phyloP scores from a whole-genome alignment of 2,797 vertebrate genomes.

The Esox lucius region DNA sequence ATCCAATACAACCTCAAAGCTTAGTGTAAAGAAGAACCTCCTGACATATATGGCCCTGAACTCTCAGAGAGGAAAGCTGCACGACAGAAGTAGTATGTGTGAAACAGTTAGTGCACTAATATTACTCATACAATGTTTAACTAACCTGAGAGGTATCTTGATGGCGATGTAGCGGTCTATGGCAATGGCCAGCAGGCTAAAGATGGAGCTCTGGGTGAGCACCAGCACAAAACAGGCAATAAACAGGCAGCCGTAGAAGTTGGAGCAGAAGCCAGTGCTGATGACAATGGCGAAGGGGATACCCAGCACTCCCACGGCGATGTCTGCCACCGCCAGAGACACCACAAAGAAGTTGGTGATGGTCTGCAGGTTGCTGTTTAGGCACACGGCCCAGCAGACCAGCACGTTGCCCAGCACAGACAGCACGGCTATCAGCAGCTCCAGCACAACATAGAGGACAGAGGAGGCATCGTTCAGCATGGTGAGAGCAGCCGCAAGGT shows the following conservation, averaged over 20 bases:
- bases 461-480: constrained; percentile 71
- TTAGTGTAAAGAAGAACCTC: no score
- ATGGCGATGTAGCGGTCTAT: constrained; percentile 95
- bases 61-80: not conserved
- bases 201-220: constrained; percentile 96
- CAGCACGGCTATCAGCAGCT: constrained; percentile 88
- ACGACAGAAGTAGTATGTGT: not conserved
- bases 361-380: constrained; percentile 94
- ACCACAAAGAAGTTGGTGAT: constrained; percentile 97
- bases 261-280: constrained; percentile 93
- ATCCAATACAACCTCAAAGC: not conserved
- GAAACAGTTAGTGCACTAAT: not conserved
- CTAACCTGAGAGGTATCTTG: constrained; percentile 92
- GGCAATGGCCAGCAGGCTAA: constrained; percentile 94
- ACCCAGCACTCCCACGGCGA: constrained; percentile 91
- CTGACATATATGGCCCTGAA: not conserved
- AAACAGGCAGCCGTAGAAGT: constrained; percentile 94
- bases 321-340: constrained; percentile 91
- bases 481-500: constrained; percentile 64
- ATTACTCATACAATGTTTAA: not conserved
- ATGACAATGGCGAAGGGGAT: constrained; percentile 93
- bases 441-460: constrained; percentile 84
- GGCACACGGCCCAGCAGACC: constrained; percentile 93
- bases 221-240: constrained; percentile 94
- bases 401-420: constrained; percentile 92